A percentile compares a stretch with the other conserved stretches of the same genome.
These are phyloP conservation scores for Ciconia boyciana DNA, from an alignment of 2,113 vertebrate species.

Conservation along the genomic window DNA sequence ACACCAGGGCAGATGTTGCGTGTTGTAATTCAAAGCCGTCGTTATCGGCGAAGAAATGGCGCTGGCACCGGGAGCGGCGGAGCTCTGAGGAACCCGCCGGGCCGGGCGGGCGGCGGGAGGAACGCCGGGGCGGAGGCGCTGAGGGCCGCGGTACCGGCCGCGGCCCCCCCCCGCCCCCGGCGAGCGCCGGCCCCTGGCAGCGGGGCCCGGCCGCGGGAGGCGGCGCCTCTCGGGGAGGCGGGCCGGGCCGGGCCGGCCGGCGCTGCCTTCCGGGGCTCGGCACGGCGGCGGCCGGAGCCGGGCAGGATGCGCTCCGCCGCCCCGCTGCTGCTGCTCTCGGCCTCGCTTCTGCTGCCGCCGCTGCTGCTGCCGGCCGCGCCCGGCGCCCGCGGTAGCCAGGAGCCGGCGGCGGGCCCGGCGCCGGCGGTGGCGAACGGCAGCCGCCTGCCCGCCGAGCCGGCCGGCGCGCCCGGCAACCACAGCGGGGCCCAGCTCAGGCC, in stretches of 20 bases:
- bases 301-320: not conserved
- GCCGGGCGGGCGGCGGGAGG: too few species aligned
- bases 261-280: not conserved
- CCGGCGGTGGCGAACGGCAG: not conserved
- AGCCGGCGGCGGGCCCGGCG: conserved; percentile 14
- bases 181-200: not conserved
- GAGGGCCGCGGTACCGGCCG: not conserved
- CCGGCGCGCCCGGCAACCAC: conserved; percentile 27
- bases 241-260: not conserved
- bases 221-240: not conserved
- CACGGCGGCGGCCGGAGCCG: not conserved
- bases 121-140: not conserved
- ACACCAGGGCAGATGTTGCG: not conserved
- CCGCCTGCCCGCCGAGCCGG: not conserved
- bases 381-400: conserved; percentile 51
- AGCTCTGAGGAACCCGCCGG: not conserved
- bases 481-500: conserved; percentile 62
- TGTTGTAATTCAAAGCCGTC: not conserved
- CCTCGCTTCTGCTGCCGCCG: not conserved
- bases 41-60: too few species aligned
- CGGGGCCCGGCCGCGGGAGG: not conserved
- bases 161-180: not conserved
- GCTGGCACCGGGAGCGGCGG: not conserved
- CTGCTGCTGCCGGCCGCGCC: not conserved
- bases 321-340: not conserved